Conservation (phyloP, 2,113 vertebrate genomes). For the Oncorhynchus tshawytscha region DNA sequence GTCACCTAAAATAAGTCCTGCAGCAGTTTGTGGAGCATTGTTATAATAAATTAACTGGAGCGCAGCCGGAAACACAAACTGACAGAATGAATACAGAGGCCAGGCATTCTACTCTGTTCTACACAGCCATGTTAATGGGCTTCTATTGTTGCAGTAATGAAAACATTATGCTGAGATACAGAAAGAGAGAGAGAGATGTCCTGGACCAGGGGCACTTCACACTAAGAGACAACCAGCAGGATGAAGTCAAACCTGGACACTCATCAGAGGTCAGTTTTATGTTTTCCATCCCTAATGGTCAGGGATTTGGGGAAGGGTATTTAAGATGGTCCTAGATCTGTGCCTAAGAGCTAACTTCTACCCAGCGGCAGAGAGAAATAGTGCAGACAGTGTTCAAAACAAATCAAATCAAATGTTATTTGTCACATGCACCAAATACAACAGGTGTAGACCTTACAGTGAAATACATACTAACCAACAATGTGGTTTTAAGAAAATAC, state of each 20-base stretch:
- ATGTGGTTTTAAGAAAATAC: too few relatives aligned
- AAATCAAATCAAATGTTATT: too few relatives aligned
- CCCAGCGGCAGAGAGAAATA: neutral
- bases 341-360: neutral
- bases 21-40: slow-evolving; percentile 73
- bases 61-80: slow-evolving; percentile 74
- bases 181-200: slow-evolving; percentile 49
- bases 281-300: neutral
- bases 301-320: neutral
- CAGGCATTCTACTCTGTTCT: slow-evolving; percentile 74
- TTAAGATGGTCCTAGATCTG: neutral
- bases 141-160: slow-evolving; percentile 81
- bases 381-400: neutral
- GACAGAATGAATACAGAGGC: slow-evolving; percentile 69
- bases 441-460: too few relatives aligned
- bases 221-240: neutral
- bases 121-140: slow-evolving; percentile 74
- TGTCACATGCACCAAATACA: too few relatives aligned
- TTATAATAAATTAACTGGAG: slow-evolving; percentile 83
- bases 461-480: too few relatives aligned
- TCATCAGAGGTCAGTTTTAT: slow-evolving; percentile 15
- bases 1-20: slow-evolving; percentile 70
- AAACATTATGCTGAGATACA: slow-evolving; percentile 71
- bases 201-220: slow-evolving; percentile 37
- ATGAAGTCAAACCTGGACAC: slow-evolving; percentile 8